Percentiles rank a stretch among this genome's conserved stretches.
phyloP scores from a whole-genome alignment of 2,888 invertebrate genomes.

The Pocota personata region DNA sequence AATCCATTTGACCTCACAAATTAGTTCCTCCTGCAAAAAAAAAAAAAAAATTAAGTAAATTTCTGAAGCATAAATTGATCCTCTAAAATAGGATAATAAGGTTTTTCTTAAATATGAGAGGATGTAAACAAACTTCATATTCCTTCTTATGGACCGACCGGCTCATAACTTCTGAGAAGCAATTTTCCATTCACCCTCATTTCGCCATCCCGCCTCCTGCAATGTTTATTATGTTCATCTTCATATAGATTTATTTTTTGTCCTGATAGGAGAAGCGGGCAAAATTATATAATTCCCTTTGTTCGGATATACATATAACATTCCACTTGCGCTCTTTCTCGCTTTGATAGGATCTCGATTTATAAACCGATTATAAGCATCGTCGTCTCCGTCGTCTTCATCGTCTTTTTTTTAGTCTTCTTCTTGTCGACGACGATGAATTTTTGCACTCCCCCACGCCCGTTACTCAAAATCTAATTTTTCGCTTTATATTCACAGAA shows the following conservation, averaged over 20 bases:
- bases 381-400: slow-evolving; percentile 39
- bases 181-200: slow-evolving; percentile 20
- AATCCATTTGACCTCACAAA: slow-evolving; percentile 50
- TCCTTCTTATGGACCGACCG: slow-evolving; percentile 38
- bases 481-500: slow-evolving; percentile 72
- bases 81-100: slow-evolving; percentile 56
- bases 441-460: slow-evolving; percentile 46
- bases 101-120: slow-evolving; percentile 45
- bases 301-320: slow-evolving; percentile 67
- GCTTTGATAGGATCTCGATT: slow-evolving; percentile 73
- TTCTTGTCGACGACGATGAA: slow-evolving; percentile 29
- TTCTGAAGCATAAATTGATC: slow-evolving; percentile 50
- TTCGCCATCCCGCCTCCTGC: slow-evolving; percentile 4
- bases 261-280: slow-evolving; percentile 19
- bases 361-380: slow-evolving; percentile 73
- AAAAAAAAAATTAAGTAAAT: background rate
- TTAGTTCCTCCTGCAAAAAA: background rate
- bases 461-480: slow-evolving; percentile 72
- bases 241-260: slow-evolving; percentile 15
- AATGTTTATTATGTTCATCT: slow-evolving; percentile 63
- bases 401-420: slow-evolving; percentile 9
- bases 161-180: slow-evolving; percentile 49
- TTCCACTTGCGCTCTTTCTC: slow-evolving; percentile 70
- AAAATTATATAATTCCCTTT: slow-evolving; percentile 71
- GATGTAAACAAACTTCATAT: slow-evolving; percentile 58